These are phyloP conservation scores for Lepidurus packardi DNA, from an alignment of 1,140 invertebrate genomes.

Conservation along the genomic window DNA sequence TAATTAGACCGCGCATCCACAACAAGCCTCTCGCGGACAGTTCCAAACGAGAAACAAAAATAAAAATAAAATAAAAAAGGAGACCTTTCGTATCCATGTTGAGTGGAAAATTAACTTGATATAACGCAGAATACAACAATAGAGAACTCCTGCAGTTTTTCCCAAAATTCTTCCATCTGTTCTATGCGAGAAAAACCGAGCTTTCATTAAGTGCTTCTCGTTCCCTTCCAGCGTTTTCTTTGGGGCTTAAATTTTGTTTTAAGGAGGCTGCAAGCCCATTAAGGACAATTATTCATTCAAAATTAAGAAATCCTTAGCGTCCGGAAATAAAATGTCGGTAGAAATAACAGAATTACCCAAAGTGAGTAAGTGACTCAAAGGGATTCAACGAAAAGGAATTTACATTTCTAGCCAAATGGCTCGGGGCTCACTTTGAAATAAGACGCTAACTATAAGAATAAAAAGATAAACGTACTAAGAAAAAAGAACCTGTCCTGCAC, in stretches of 20 bases:
- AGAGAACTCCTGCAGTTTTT: background rate
- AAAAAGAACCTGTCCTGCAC: too few relatives aligned
- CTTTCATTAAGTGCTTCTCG: constrained; percentile 1
- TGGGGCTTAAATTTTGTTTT: background rate
- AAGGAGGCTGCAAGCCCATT: background rate
- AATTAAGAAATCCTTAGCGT: background rate
- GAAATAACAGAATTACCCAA: too few relatives aligned
- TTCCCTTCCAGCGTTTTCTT: background rate
- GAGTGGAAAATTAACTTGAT: background rate
- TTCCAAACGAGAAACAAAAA: background rate
- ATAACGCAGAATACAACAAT: constrained; percentile 5
- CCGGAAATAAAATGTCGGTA: too few relatives aligned
- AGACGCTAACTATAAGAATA: too few relatives aligned
- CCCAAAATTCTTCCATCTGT: constrained; percentile 2
- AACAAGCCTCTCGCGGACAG: background rate
- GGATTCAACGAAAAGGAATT: too few relatives aligned
- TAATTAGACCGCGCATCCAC: constrained; percentile 1
- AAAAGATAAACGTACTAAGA: too few relatives aligned
- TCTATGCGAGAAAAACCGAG: background rate
- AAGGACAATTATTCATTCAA: background rate
- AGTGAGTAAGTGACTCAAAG: too few relatives aligned
- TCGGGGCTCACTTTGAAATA: too few relatives aligned
- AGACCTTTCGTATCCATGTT: background rate
- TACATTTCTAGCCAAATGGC: too few relatives aligned
- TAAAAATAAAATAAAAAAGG: background rate